Conservation (phyloP, 1,140 invertebrate species). For the Papilio polyxenes region DNA sequence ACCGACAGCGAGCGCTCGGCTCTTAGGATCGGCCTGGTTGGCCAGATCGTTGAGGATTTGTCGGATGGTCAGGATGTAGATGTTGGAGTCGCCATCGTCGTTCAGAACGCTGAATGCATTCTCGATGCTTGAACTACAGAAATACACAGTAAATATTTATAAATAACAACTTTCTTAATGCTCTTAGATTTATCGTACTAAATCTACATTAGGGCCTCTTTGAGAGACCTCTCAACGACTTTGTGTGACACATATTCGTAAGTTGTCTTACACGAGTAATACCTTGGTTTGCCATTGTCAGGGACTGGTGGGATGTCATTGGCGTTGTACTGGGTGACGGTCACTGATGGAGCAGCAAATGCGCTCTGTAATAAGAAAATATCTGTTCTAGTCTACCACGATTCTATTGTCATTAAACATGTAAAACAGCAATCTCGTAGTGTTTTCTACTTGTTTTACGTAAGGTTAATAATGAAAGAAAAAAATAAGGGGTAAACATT, state of each 20-base stretch:
- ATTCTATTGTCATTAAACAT: background rate
- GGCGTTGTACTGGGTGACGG: conserved; percentile 48
- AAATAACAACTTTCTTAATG: background rate
- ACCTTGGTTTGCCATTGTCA: conserved; percentile 59
- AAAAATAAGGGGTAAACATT: too few species aligned
- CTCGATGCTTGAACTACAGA: conserved; percentile 47
- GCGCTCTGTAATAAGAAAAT: conserved; percentile 55
- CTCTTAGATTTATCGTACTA: too few species aligned
- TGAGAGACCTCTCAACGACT: too few species aligned
- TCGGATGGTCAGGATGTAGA: conserved; percentile 55
- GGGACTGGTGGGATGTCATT: conserved; percentile 49
- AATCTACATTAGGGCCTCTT: too few species aligned
- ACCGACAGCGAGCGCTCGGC: conserved; percentile 50
- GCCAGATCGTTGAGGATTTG: conserved; percentile 54
- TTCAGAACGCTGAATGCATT: conserved; percentile 46
- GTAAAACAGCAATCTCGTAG: too few species aligned
- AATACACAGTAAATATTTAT: background rate
- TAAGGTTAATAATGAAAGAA: too few species aligned
- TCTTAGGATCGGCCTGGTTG: conserved; percentile 46
- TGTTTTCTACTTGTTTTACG: too few species aligned
- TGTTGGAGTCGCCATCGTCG: conserved; percentile 59
- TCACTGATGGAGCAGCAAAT: conserved; percentile 56
- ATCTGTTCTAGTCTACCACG: background rate
- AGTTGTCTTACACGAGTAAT: background rate
- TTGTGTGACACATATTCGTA: too few species aligned